Base-by-base conservation (phyloP, 2,888 invertebrate species). In the Megastigmus dorsalis region DNA sequence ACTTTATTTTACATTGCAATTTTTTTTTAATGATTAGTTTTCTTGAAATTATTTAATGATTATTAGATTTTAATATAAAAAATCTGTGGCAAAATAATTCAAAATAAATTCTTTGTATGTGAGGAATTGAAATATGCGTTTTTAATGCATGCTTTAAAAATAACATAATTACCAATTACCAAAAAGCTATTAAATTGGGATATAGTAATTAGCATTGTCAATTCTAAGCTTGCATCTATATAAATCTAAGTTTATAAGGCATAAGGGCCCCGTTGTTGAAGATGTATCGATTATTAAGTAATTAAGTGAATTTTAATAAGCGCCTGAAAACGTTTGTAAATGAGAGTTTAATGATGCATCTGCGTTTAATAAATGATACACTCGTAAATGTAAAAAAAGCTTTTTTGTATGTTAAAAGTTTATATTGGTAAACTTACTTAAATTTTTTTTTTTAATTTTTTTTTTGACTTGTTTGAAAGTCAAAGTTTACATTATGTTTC, bases 391-490 rank as follows among this genome's bases (percentile, higher is more conserved):
- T 20, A 41, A 30, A 36, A 59, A 26, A 15, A n/a, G n/a, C n/a
- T n/a, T n/a, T n/a, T n/a, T n/a, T n/a, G n/a, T n/a, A n/a, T n/a
- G n/a, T n/a, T n/a, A n/a, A n/a, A n/a, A n/a, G n/a, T n/a, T n/a
- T n/a, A n/a, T 26, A 36, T 50, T 63, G 15, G 28, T n/a, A n/a
- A n/a, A n/a, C n/a, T 60, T 23, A 15, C 48, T 13, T 38, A 23
- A 23, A 38, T 38, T 57, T 18, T 23, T 23, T n/a, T 36, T 9
- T 23, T 18, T 20, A 18, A n/a, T n/a, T n/a, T 55, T 36, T 20
- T 62, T 48, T 62, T 57, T 62, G 13, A 28, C n/a, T 62, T 43
- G 48, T 23, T 62, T 62, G 45, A 62, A 41, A 6, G 15, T 23
- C 3, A 48, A 26, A 36, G 4, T 10, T 45, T 50, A 13, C 1